Conservation (phyloP, 2,797 vertebrate species). For the Scarus forsteni region DNA sequence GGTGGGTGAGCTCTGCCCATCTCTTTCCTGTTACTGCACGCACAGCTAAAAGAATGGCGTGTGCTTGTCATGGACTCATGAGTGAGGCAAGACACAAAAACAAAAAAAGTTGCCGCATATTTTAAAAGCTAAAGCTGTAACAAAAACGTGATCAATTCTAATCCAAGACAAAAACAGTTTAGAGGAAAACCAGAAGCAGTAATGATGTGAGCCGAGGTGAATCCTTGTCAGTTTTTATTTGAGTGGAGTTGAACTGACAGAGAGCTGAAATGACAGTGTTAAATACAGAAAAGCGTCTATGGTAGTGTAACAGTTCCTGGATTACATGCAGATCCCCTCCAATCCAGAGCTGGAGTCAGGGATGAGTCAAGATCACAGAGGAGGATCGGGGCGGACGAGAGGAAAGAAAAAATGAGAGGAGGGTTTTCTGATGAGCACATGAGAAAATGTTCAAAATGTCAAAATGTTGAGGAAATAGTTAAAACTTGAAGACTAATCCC, state of each 20-base stretch:
- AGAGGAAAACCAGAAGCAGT: slow-evolving; percentile 9
- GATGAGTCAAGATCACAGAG: slow-evolving; percentile 20
- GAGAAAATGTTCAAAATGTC: too few relatives aligned
- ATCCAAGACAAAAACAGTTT: slow-evolving; percentile 2
- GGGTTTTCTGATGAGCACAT: too few relatives aligned
- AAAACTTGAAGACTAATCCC: too few relatives aligned
- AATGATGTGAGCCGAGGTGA: not conserved
- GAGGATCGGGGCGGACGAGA: too few relatives aligned
- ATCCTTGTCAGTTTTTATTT: not conserved
- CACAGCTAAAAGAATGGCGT: too few relatives aligned
- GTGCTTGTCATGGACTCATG: too few relatives aligned
- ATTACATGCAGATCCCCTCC: slow-evolving; percentile 20
- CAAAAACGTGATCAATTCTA: not conserved
- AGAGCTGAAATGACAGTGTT: slow-evolving; percentile 7
- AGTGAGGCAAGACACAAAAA: not conserved
- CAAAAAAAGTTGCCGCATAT: not conserved
- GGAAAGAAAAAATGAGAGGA: too few relatives aligned
- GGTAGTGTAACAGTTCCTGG: slow-evolving; percentile 25
- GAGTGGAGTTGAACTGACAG: slow-evolving; percentile 8
- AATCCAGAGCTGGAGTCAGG: slow-evolving; percentile 18
- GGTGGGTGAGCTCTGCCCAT: too few relatives aligned
- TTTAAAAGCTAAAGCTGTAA: not conserved
- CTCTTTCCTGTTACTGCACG: too few relatives aligned
- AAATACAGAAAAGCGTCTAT: slow-evolving; percentile 8
- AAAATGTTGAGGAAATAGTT: too few relatives aligned